phyloP scores from a whole-genome alignment of 2,888 invertebrate genomes.

The Polia nebulosa region DNA sequence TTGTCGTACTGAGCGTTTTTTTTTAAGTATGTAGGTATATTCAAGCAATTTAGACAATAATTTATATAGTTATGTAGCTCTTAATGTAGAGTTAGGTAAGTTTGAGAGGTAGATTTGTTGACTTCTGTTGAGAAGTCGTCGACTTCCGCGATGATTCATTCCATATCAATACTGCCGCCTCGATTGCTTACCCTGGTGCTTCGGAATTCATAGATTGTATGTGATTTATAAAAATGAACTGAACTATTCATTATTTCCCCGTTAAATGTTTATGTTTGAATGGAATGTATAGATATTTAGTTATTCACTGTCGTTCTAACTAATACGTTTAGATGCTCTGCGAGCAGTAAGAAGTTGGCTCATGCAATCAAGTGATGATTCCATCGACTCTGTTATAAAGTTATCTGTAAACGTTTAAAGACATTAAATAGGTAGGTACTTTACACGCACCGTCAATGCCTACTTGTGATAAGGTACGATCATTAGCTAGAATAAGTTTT shows the following conservation, averaged over 20 bases:
- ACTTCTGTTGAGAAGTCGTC: conserved; percentile 27
- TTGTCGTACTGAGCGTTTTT: conserved; percentile 47
- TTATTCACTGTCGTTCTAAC: conserved; percentile 50
- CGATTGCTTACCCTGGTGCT: conserved; percentile 59
- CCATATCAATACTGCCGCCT: conserved; percentile 41
- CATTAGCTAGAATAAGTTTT: conserved; percentile 69
- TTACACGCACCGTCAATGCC: conserved; percentile 70
- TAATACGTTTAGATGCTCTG: conserved; percentile 34
- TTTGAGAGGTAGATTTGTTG: conserved; percentile 36
- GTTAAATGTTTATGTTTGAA: conserved; percentile 35
- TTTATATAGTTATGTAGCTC: conserved; percentile 40
- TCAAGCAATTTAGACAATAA: conserved; percentile 66
- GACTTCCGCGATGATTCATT: conserved; percentile 41
- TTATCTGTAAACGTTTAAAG: conserved; percentile 35
- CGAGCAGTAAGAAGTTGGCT: conserved; percentile 25
- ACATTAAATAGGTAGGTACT: conserved; percentile 31
- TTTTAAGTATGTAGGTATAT: too few relatives aligned
- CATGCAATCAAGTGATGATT: conserved; percentile 32
- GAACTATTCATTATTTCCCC: conserved; percentile 39
- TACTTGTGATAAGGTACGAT: conserved; percentile 79
- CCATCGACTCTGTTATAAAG: conserved; percentile 36
- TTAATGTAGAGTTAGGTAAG: conserved; percentile 37
- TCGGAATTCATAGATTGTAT: conserved; percentile 42
- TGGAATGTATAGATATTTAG: conserved; percentile 44
- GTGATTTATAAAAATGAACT: conserved; percentile 51